Conservation (phyloP, 2,888 invertebrate genomes). For the Pelosia muscerda region DNA sequence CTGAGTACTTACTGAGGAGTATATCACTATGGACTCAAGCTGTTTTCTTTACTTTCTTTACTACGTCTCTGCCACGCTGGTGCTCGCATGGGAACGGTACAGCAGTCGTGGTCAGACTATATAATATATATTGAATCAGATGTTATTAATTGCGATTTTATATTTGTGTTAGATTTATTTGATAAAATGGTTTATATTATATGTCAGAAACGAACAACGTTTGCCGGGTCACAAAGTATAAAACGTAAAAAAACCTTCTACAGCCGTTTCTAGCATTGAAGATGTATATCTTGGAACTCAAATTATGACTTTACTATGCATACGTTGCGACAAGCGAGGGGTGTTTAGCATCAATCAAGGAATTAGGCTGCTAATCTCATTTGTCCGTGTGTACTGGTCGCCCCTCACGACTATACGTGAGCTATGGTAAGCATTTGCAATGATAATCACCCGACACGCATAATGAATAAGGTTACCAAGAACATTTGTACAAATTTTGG, state of each 20-base stretch:
- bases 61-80: too few relatives aligned
- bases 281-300: constrained; percentile 39
- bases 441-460: constrained; percentile 54
- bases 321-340: constrained; percentile 54
- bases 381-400: constrained; percentile 64
- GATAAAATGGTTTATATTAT: neutral
- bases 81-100: too few relatives aligned
- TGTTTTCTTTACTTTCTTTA: too few relatives aligned
- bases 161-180: neutral
- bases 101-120: too few relatives aligned
- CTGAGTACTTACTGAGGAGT: too few relatives aligned
- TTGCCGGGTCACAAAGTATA: neutral
- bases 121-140: too few relatives aligned
- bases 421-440: constrained; percentile 51
- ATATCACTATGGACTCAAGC: too few relatives aligned
- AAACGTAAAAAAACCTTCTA: neutral
- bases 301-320: constrained; percentile 64
- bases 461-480: constrained; percentile 30
- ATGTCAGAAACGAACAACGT: neutral
- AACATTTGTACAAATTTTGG: constrained; percentile 15
- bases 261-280: constrained; percentile 38
- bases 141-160: too few relatives aligned
- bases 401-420: constrained; percentile 56
- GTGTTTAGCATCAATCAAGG: constrained; percentile 77
- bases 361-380: constrained; percentile 76